These are phyloP conservation scores for Pelochelys cantorii DNA, from an alignment of 2,797 vertebrate species.

Conservation along the genomic window DNA sequence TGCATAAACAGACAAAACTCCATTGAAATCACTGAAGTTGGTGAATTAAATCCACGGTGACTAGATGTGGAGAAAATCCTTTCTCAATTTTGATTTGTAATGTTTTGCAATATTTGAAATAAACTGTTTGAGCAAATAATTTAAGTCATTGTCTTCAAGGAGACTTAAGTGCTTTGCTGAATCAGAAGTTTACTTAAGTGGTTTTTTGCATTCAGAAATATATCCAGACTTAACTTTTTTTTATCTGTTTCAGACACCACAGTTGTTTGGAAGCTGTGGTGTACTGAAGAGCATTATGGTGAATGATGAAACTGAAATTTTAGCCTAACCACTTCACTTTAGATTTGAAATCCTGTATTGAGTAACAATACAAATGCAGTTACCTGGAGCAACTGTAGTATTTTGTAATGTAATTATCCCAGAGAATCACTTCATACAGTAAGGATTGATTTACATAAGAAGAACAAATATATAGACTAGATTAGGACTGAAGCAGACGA, in stretches of 20 bases:
- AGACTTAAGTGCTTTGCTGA: not conserved
- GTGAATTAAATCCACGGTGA: not conserved
- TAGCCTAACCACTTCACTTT: not conserved
- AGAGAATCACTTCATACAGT: not conserved
- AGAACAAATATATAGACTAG: not conserved
- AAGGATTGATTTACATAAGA: not conserved
- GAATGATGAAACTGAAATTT: not conserved
- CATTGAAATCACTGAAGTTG: too few relatives aligned
- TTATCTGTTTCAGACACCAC: not conserved
- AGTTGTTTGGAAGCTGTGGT: not conserved
- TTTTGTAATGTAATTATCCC: not conserved
- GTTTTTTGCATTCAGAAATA: not conserved
- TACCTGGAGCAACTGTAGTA: not conserved
- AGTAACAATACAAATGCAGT: not conserved
- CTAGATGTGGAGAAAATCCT: not conserved
- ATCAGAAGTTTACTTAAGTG: not conserved
- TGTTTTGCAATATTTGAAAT: not conserved
- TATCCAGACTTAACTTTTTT: not conserved
- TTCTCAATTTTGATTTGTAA: not conserved
- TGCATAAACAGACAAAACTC: too few relatives aligned
- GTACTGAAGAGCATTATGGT: accelerated
- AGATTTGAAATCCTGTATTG: not conserved
- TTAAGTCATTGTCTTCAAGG: not conserved
- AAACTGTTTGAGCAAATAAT: not conserved
- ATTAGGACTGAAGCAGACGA: not conserved